Conservation (phyloP, 2,797 vertebrate species). For the Clarias pachynema region DNA sequence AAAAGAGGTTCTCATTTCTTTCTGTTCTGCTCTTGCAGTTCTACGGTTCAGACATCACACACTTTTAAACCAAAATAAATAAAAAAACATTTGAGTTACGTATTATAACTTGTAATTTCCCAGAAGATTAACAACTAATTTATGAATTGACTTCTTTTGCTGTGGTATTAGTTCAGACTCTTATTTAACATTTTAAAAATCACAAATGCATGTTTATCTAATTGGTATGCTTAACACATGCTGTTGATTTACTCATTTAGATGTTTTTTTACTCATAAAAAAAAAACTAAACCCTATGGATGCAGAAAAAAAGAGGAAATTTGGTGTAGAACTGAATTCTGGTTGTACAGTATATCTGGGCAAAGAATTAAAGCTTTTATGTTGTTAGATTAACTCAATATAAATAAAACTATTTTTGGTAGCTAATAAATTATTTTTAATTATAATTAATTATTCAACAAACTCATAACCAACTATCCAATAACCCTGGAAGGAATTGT, state of each 20-base stretch:
- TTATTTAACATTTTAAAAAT: background rate
- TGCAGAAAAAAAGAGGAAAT: no score
- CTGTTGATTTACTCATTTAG: no score
- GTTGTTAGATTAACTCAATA: background rate
- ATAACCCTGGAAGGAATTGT: background rate
- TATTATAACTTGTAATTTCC: background rate
- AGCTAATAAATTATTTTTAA: background rate
- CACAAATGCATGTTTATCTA: background rate
- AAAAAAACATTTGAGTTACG: background rate
- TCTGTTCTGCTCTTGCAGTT: background rate
- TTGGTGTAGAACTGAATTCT: no score
- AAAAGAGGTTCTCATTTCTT: background rate
- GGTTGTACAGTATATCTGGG: background rate
- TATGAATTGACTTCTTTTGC: background rate
- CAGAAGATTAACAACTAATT: background rate
- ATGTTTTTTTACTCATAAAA: no score
- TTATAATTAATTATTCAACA: background rate
- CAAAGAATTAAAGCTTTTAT: background rate
- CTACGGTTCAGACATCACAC: background rate
- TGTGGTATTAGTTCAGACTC: background rate
- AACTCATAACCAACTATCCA: background rate
- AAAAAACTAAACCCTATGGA: no score
- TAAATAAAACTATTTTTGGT: background rate
- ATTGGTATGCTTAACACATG: background rate
- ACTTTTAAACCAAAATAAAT: no score